phyloP scores from a whole-genome alignment of 2,888 invertebrate species.

The Drosophila algonquin region DNA sequence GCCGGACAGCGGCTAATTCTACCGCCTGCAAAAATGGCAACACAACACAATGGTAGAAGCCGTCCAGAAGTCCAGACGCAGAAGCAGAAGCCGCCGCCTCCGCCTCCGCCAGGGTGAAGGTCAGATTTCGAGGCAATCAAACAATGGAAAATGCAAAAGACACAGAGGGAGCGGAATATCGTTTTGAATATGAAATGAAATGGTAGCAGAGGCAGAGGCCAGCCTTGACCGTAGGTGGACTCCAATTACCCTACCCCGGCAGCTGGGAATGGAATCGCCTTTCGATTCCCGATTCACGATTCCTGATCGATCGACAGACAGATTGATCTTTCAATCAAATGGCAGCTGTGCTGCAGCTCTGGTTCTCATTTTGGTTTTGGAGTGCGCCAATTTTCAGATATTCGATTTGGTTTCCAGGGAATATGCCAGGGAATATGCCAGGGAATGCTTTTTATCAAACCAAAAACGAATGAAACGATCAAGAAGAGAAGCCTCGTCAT shows the following conservation, averaged over 20 bases:
- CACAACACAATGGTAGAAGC: conserved; percentile 14
- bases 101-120: conserved; percentile 48
- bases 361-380: conserved; percentile 14
- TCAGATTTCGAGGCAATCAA: conserved; percentile 63
- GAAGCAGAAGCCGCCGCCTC: neutral
- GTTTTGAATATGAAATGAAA: conserved; percentile 50
- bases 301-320: conserved; percentile 55
- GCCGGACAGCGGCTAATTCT: conserved; percentile 62
- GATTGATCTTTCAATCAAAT: conserved; percentile 68
- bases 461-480: conserved; percentile 30
- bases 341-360: conserved; percentile 36
- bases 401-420: conserved; percentile 8
- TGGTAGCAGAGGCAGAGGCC: conserved; percentile 5
- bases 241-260: conserved; percentile 63
- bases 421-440: conserved; percentile 8
- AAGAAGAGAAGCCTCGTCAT: conserved; percentile 73
- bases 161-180: conserved; percentile 18
- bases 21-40: conserved; percentile 49
- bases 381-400: conserved; percentile 64
- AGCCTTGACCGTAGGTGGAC: conserved; percentile 43
- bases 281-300: conserved; percentile 28
- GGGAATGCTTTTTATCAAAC: conserved; percentile 60
- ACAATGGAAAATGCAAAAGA: conserved; percentile 38
- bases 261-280: conserved; percentile 51
- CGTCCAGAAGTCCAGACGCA: too few relatives aligned